A percentile compares a stretch with the other conserved stretches of the same genome.
Evolutionary conservation across 2,888 invertebrate species (phyloP).

Genomic region (Lasioglossum calceatum): DNA sequence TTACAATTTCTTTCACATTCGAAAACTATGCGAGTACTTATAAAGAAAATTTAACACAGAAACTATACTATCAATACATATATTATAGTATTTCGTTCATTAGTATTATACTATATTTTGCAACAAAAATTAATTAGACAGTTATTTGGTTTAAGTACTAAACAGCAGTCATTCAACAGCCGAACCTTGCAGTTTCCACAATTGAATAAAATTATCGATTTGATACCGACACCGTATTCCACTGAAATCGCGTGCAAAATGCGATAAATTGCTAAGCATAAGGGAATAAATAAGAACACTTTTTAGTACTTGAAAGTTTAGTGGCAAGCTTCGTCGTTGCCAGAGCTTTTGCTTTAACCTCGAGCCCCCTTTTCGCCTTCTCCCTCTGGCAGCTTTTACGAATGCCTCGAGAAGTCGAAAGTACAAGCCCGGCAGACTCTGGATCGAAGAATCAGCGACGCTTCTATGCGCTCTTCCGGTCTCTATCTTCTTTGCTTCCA

Average conservation of each 20-base stretch:
- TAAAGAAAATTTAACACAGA: too few relatives aligned
- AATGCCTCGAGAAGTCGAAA: conserved; percentile 60
- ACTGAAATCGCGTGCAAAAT: neutral
- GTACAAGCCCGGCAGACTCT: conserved; percentile 45
- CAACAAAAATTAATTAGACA: neutral
- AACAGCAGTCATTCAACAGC: neutral
- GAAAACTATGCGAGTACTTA: too few relatives aligned
- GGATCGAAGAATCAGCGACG: conserved; percentile 53
- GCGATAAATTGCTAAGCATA: conserved; percentile 42
- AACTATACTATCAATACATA: too few relatives aligned
- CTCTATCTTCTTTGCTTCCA: conserved; percentile 42
- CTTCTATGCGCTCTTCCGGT: conserved; percentile 41
- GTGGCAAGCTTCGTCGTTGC: conserved; percentile 24
- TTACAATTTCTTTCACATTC: too few relatives aligned
- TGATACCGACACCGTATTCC: neutral
- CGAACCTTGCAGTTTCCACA: neutral
- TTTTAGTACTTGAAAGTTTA: conserved; percentile 41
- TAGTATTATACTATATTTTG: neutral
- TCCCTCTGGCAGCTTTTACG: conserved; percentile 50
- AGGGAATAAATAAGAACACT: conserved; percentile 56
- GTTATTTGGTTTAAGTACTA: neutral
- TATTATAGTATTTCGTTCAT: neutral
- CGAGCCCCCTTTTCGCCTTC: neutral
- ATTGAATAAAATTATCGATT: neutral
- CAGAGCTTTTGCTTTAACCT: conserved; percentile 11